These are phyloP conservation scores for Spisula solida DNA, from an alignment of 2,888 invertebrate species.

Conservation along the genomic window DNA sequence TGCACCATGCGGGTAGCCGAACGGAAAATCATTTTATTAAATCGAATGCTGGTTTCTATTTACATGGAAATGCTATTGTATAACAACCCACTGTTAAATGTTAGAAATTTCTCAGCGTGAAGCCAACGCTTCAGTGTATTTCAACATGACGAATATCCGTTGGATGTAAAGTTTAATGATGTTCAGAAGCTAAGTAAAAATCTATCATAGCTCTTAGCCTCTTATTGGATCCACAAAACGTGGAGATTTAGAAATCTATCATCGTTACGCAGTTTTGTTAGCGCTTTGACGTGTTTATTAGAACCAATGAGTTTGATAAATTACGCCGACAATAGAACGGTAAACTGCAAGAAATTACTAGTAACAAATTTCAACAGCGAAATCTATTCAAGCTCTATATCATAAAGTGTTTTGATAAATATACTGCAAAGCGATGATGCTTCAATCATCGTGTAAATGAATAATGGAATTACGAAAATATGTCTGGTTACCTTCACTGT, in stretches of 20 bases:
- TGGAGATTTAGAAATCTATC: constrained; percentile 5
- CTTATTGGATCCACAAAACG: background rate
- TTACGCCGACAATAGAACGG: background rate
- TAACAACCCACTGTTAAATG: background rate
- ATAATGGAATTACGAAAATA: too few relatives aligned
- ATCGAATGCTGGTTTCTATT: background rate
- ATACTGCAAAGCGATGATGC: background rate
- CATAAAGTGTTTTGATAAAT: background rate
- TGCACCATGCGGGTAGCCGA: background rate
- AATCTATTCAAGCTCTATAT: background rate
- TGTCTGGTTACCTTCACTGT: too few relatives aligned
- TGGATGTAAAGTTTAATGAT: background rate
- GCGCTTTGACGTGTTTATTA: background rate
- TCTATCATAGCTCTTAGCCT: background rate
- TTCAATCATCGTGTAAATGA: background rate
- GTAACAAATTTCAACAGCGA: constrained; percentile 2
- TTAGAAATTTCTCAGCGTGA: background rate
- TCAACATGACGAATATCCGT: background rate
- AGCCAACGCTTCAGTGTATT: background rate
- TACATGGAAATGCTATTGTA: background rate
- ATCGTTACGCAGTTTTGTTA: background rate
- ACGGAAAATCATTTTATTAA: background rate
- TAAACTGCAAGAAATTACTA: background rate
- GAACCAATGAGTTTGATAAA: background rate
- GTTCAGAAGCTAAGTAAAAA: background rate